Conservation (phyloP, 2,888 invertebrate genomes). For the Keiferia lycopersicella region DNA sequence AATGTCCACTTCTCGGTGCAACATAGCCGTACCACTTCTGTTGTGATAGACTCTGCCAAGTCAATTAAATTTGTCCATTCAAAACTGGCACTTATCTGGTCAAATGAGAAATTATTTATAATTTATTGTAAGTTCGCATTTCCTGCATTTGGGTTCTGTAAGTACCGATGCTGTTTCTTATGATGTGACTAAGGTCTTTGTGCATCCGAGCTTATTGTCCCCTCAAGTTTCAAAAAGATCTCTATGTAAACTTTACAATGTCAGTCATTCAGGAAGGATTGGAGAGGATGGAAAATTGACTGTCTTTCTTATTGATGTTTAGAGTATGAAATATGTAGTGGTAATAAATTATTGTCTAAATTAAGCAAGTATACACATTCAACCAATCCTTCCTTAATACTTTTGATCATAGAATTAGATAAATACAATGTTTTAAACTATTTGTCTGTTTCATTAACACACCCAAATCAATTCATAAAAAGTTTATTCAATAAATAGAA, state of each 20-base stretch:
- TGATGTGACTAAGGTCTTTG: slow-evolving; percentile 35
- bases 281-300: slow-evolving; percentile 45
- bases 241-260: slow-evolving; percentile 75
- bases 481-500: slow-evolving; percentile 24
- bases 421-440: slow-evolving; percentile 70
- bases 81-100: slow-evolving; percentile 74
- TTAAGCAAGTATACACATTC: slow-evolving; percentile 44
- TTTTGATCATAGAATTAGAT: slow-evolving; percentile 73
- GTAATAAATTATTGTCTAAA: slow-evolving; percentile 38
- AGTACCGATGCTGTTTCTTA: slow-evolving; percentile 51
- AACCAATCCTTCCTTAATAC: slow-evolving; percentile 63
- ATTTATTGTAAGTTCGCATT: slow-evolving; percentile 72
- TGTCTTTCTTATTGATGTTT: slow-evolving; percentile 42
- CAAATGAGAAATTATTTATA: slow-evolving; percentile 73
- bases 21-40: slow-evolving; percentile 63
- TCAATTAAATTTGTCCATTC: slow-evolving; percentile 78
- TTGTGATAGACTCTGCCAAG: slow-evolving; percentile 76
- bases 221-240: slow-evolving; percentile 65
- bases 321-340: slow-evolving; percentile 37
- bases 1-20: slow-evolving; percentile 61
- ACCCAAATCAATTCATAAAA: slow-evolving; percentile 17
- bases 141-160: slow-evolving; percentile 64
- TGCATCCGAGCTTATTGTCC: slow-evolving; percentile 63
- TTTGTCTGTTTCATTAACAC: slow-evolving; percentile 39
- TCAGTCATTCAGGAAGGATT: slow-evolving; percentile 60